Evolutionary conservation across 2,888 invertebrate genomes (phyloP).

Genomic region (Helobdella robusta): DNA sequence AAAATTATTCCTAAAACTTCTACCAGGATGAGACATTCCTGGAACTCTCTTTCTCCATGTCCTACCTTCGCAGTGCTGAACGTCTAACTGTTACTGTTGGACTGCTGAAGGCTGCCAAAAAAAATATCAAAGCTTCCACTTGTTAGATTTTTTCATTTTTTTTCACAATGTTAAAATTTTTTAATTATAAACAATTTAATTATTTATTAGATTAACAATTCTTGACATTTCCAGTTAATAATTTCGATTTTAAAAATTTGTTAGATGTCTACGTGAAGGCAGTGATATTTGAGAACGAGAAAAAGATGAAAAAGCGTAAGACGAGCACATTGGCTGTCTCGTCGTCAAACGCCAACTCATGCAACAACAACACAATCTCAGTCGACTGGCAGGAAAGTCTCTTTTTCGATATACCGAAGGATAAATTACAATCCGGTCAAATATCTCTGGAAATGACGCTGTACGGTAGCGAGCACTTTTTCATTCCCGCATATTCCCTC

Average conservation of each 20-base stretch:
- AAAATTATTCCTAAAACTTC: background rate
- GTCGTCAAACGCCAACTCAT: background rate
- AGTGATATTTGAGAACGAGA: constrained; percentile 1
- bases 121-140: background rate
- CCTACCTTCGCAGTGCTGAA: constrained; percentile 20
- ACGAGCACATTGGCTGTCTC: background rate
- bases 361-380: too few relatives aligned
- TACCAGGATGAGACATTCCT: constrained; percentile 9
- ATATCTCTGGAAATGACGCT: constrained; percentile 5
- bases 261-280: constrained; percentile 1
- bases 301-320: background rate
- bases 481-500: background rate
- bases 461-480: background rate
- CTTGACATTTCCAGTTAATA: background rate
- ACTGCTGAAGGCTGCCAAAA: background rate
- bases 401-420: constrained; percentile 3
- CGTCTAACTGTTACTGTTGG: constrained; percentile 11
- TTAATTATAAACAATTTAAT: background rate
- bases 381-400: constrained; percentile 14
- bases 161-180: background rate
- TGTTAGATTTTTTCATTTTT: background rate
- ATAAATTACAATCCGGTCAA: constrained; percentile 13
- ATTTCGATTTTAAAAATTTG: background rate
- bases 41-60: constrained; percentile 12
- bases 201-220: background rate